Conservation (phyloP, 1,140 invertebrate species). For the Thalassaphorura encarpata region DNA sequence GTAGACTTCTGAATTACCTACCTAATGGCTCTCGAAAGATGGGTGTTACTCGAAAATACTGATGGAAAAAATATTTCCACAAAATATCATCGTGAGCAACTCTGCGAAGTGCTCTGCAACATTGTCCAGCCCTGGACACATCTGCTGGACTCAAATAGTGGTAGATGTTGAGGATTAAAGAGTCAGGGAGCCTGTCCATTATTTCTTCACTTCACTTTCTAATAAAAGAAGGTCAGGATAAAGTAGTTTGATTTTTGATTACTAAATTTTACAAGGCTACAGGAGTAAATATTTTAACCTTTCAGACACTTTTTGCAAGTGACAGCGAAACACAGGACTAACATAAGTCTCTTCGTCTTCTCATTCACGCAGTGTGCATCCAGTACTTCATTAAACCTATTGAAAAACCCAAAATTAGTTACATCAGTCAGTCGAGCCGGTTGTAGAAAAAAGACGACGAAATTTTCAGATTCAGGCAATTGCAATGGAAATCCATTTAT, state of each 20-base stretch:
- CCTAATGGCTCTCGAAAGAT: conserved; percentile 36
- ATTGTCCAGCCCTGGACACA: conserved; percentile 45
- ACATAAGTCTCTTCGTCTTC: too few species aligned
- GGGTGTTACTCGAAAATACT: conserved; percentile 53
- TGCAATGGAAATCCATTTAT: too few species aligned
- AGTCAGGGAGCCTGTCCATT: conserved; percentile 53
- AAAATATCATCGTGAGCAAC: conserved; percentile 55
- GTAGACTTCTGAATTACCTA: conserved; percentile 9
- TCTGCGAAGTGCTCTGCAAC: conserved; percentile 51
- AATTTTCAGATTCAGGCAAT: too few species aligned
- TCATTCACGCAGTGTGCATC: background rate
- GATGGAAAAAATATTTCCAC: conserved; percentile 57
- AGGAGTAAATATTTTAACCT: background rate
- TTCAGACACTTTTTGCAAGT: background rate
- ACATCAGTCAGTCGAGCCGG: too few species aligned
- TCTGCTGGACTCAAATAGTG: conserved; percentile 49
- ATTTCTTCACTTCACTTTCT: background rate
- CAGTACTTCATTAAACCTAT: background rate
- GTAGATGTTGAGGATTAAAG: conserved; percentile 57
- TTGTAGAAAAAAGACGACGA: too few species aligned
- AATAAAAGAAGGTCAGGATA: background rate
- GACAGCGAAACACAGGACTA: background rate
- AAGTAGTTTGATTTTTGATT: background rate
- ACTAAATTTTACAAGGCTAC: too few species aligned
- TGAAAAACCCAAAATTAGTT: too few species aligned